Percentiles rank a stretch among this genome's conserved stretches.
Evolutionary conservation across 2,888 invertebrate genomes (phyloP).

Genomic region (Pecten maximus): DNA sequence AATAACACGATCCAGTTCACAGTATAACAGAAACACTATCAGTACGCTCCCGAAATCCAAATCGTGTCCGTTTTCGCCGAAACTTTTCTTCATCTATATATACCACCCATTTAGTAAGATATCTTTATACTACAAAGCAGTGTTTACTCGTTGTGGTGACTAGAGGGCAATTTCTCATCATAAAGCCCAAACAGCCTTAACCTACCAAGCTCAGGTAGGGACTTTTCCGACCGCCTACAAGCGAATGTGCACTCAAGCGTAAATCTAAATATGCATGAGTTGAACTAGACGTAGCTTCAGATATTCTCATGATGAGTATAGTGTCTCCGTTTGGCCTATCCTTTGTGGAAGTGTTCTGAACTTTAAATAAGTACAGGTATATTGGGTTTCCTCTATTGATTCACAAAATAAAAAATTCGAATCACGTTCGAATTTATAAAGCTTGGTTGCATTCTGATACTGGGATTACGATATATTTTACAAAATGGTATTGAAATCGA

Average conservation of each 20-base stretch:
- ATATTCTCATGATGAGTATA: neutral
- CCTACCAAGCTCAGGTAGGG: neutral
- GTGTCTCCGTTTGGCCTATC: neutral
- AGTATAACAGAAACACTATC: neutral
- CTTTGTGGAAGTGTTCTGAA: neutral
- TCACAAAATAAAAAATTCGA: neutral
- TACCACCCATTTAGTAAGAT: neutral
- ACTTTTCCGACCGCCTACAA: neutral
- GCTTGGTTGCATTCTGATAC: neutral
- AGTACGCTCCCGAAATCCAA: neutral
- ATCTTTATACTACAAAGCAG: neutral
- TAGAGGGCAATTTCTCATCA: neutral
- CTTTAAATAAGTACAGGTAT: neutral
- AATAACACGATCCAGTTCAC: neutral
- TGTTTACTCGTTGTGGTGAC: neutral
- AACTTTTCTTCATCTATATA: neutral
- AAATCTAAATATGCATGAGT: conserved; percentile 30
- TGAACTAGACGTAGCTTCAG: neutral
- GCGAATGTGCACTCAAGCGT: neutral
- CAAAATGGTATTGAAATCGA: neutral
- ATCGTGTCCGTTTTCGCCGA: neutral
- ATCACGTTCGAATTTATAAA: neutral
- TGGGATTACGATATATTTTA: neutral
- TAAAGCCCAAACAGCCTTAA: neutral
- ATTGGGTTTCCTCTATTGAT: neutral